These are phyloP conservation scores for Ryuthela nishihirai DNA, from an alignment of 2,888 invertebrate species.

Conservation along the genomic window DNA sequence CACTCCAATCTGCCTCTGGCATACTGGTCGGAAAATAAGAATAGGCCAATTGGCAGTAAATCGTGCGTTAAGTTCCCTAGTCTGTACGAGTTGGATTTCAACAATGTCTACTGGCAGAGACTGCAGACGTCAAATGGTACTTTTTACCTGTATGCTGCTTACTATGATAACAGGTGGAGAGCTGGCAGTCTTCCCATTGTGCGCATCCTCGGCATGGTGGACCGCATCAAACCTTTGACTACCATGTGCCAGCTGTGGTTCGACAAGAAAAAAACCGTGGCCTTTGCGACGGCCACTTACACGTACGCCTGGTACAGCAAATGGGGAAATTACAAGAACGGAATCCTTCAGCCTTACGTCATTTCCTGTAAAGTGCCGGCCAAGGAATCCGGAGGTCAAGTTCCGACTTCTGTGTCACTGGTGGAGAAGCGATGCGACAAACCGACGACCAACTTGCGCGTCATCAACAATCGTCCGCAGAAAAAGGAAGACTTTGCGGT, in stretches of 20 bases:
- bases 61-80: constrained; percentile 58
- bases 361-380: constrained; percentile 79
- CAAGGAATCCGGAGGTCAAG: constrained; percentile 32
- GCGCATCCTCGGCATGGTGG: constrained; percentile 84
- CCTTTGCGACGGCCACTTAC: constrained; percentile 85
- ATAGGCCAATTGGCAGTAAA: constrained; percentile 59
- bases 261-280: constrained; percentile 47
- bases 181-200: constrained; percentile 76
- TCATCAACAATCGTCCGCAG: constrained; percentile 70
- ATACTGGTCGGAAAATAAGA: constrained; percentile 79
- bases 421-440: constrained; percentile 81
- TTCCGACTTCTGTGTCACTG: constrained; percentile 67
- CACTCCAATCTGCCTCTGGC: constrained; percentile 78
- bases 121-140: constrained; percentile 68
- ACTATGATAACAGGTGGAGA: constrained; percentile 79
- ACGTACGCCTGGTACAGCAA: constrained; percentile 92
- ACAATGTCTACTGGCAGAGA: constrained; percentile 91
- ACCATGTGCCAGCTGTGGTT: constrained; percentile 60
- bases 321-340: constrained; percentile 91
- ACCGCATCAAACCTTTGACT: constrained; percentile 73
- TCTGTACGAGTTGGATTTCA: constrained; percentile 85
- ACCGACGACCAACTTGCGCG: constrained; percentile 73
- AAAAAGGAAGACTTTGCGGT: constrained; percentile 77
- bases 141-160: constrained; percentile 85
- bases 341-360: constrained; percentile 84